These are phyloP conservation scores for Mormyrops attenuatus DNA, from an alignment of 2,797 vertebrate genomes.

Conservation along the genomic window DNA sequence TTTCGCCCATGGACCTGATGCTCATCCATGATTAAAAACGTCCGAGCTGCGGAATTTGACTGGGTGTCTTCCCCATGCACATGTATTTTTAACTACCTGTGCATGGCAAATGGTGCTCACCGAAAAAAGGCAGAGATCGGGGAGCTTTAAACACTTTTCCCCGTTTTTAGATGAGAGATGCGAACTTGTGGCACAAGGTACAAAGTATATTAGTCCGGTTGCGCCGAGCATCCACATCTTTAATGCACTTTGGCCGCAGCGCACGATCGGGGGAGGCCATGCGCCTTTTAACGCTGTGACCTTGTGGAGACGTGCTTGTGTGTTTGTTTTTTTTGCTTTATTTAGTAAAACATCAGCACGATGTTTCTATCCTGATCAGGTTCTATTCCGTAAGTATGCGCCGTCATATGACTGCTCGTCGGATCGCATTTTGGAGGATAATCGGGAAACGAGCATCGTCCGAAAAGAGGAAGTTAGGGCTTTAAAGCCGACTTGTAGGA, in stretches of 20 bases:
- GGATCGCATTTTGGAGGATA: slow-evolving; percentile 25
- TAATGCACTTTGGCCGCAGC: slow-evolving; percentile 60
- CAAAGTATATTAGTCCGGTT: slow-evolving; percentile 51
- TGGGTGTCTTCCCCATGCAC: slow-evolving; percentile 69
- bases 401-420: slow-evolving; percentile 16
- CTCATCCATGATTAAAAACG: slow-evolving; percentile 82
- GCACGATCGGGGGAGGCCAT: slow-evolving; percentile 34
- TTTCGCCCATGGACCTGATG: slow-evolving; percentile 78
- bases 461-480: slow-evolving; percentile 44
- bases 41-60: slow-evolving; percentile 85
- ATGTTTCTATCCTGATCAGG: neutral
- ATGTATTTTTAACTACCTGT: slow-evolving; percentile 32
- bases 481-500: neutral
- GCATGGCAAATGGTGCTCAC: slow-evolving; percentile 13
- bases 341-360: neutral
- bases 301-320: slow-evolving; percentile 42
- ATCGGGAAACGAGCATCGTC: slow-evolving; percentile 30
- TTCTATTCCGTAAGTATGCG: neutral
- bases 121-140: neutral
- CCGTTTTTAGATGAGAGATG: slow-evolving; percentile 26
- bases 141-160: neutral
- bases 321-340: slow-evolving; percentile 13
- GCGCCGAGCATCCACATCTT: slow-evolving; percentile 67
- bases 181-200: slow-evolving; percentile 34
- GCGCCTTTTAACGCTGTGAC: slow-evolving; percentile 48